These are phyloP conservation scores for Dromius quadrimaculatus DNA, from an alignment of 2,888 invertebrate species.

Conservation along the genomic window DNA sequence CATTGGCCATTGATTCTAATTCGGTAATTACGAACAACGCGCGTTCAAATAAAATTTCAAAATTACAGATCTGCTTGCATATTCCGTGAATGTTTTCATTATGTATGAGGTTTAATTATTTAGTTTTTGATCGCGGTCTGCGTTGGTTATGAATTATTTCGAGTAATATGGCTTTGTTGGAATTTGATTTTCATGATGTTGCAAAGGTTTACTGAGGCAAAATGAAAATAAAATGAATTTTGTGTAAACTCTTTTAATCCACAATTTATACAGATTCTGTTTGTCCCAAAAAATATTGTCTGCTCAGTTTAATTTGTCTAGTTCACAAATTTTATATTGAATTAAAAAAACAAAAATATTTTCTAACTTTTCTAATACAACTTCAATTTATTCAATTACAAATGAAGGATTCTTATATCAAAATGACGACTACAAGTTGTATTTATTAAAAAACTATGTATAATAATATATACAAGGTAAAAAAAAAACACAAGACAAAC, in stretches of 20 bases:
- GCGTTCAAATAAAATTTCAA: constrained; percentile 44
- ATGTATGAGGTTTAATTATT: constrained; percentile 39
- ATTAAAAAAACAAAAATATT: no score
- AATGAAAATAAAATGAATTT: neutral
- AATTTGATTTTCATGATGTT: neutral
- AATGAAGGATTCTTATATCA: no score
- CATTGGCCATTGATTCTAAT: constrained; percentile 50
- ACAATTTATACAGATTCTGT: neutral
- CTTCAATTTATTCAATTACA: no score
- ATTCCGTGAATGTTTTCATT: constrained; percentile 43
- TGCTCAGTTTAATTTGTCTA: neutral
- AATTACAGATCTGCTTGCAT: constrained; percentile 46
- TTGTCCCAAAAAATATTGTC: neutral
- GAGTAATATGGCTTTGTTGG: neutral
- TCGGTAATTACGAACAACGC: constrained; percentile 43
- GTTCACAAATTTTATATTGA: no score
- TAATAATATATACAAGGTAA: no score
- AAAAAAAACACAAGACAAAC: no score
- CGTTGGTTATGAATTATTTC: constrained; percentile 26
- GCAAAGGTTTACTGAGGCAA: neutral
- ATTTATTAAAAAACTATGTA: no score
- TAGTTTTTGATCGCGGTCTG: constrained; percentile 31
- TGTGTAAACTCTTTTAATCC: neutral
- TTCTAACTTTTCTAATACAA: no score
- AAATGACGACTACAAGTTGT: no score